A percentile compares a stretch with the other conserved stretches of the same genome.
Evolutionary conservation across 2,797 vertebrate genomes (phyloP).

Genomic region (Esox lucius): DNA sequence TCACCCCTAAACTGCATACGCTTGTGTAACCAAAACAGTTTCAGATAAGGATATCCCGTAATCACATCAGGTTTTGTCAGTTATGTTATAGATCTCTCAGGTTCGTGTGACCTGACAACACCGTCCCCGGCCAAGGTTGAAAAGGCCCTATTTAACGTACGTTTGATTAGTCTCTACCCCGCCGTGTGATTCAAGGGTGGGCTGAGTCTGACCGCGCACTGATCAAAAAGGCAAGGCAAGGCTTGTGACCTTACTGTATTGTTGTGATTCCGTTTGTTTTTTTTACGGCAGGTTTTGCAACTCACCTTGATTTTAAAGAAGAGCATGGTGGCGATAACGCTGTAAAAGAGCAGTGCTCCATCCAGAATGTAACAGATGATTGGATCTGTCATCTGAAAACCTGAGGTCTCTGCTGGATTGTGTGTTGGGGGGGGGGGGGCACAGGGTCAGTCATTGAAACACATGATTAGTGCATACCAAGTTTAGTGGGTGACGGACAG

Average conservation of each 20-base stretch:
- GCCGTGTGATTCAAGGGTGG: too few species aligned
- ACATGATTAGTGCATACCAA: neutral
- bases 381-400: constrained; percentile 68
- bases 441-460: constrained; percentile 11
- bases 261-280: too few species aligned
- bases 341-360: constrained; percentile 85
- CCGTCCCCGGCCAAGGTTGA: too few species aligned
- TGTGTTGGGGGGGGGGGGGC: neutral
- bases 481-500: neutral
- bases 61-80: too few species aligned
- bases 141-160: too few species aligned
- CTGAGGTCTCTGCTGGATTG: constrained; percentile 50
- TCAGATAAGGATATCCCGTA: neutral
- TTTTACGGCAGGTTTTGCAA: neutral
- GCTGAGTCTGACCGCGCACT: too few species aligned
- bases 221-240: too few species aligned
- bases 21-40: neutral
- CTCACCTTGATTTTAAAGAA: constrained; percentile 87
- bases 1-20: too few species aligned
- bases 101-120: too few species aligned
- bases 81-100: too few species aligned
- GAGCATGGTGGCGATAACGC: constrained; percentile 79
- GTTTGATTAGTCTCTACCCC: too few species aligned
- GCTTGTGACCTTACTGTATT: too few species aligned
- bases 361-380: constrained; percentile 87